phyloP scores from a whole-genome alignment of 2,888 invertebrate genomes.

The Dryococelus australis region DNA sequence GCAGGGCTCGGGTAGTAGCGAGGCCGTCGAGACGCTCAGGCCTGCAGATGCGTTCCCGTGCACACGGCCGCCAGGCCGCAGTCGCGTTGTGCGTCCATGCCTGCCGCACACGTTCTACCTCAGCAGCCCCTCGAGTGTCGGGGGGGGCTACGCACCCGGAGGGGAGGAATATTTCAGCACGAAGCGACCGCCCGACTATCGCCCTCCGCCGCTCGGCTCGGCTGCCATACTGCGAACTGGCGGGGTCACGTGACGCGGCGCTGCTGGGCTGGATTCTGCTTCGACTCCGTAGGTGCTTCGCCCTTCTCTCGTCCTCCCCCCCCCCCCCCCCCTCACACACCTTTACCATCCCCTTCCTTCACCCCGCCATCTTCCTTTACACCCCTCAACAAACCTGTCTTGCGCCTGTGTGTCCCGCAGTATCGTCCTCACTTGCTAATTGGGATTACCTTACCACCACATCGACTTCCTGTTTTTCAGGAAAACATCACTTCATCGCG shows the following conservation, averaged over 20 bases:
- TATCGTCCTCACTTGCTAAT: not conserved
- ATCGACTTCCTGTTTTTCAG: not conserved
- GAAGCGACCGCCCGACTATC: not conserved
- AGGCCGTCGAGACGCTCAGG: not conserved
- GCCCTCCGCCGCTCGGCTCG: constrained; percentile 34
- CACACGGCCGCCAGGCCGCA: no score
- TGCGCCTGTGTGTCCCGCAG: no score
- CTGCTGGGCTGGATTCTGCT: constrained; percentile 46
- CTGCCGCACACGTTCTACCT: not conserved
- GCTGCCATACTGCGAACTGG: constrained; percentile 58
- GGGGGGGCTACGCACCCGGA: no score
- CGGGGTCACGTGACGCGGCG: constrained; percentile 57
- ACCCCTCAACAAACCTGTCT: no score
- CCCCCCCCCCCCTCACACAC: not conserved
- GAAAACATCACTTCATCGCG: not conserved
- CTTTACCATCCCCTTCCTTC: not conserved
- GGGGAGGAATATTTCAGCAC: not conserved
- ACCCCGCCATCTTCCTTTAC: not conserved
- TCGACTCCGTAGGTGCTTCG: constrained; percentile 47
- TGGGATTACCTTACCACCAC: not conserved
- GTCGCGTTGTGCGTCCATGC: not conserved
- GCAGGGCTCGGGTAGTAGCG: constrained; percentile 23
- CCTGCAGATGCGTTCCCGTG: not conserved
- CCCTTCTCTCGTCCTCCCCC: not conserved
- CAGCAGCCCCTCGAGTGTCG: not conserved